A percentile compares a stretch with the other conserved stretches of the same genome.
Evolutionary conservation across 2,113 vertebrate species (phyloP).

Genomic region (Oophaga pumilio): DNA sequence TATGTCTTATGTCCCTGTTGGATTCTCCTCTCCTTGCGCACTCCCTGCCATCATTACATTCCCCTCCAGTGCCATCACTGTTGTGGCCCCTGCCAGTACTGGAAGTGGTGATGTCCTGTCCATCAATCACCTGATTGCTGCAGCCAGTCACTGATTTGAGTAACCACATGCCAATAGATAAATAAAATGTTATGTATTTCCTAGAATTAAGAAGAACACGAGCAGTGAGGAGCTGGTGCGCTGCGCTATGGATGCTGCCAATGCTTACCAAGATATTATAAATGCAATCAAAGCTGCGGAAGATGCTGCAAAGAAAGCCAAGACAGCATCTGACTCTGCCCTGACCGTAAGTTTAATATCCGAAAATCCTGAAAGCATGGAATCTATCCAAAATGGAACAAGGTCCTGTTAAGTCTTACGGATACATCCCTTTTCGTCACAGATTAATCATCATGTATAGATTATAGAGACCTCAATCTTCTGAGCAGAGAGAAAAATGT

Average conservation of each 20-base stretch:
- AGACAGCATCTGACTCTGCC: constrained; percentile 80
- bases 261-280: constrained; percentile 89
- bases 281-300: constrained; percentile 86
- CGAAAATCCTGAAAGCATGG: neutral
- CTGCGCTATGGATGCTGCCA: constrained; percentile 83
- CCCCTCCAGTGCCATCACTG: too few relatives aligned
- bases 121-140: too few relatives aligned
- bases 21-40: too few relatives aligned
- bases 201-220: constrained; percentile 79
- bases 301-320: constrained; percentile 82
- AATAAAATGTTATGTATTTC: neutral
- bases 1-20: too few relatives aligned
- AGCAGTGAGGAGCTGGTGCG: constrained; percentile 79
- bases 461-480: neutral
- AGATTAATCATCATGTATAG: neutral
- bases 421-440: neutral
- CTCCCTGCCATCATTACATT: too few relatives aligned
- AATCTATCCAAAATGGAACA: neutral
- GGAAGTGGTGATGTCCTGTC: too few relatives aligned
- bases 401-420: too few relatives aligned
- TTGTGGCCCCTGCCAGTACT: too few relatives aligned
- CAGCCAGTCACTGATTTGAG: too few relatives aligned
- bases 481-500: neutral
- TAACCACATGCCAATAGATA: too few relatives aligned
- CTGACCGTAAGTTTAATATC: constrained; percentile 72